A percentile compares a stretch with the other conserved stretches of the same genome.
These are phyloP conservation scores for Heliothis peltigera DNA, from an alignment of 2,888 invertebrate genomes.

Conservation along the genomic window DNA sequence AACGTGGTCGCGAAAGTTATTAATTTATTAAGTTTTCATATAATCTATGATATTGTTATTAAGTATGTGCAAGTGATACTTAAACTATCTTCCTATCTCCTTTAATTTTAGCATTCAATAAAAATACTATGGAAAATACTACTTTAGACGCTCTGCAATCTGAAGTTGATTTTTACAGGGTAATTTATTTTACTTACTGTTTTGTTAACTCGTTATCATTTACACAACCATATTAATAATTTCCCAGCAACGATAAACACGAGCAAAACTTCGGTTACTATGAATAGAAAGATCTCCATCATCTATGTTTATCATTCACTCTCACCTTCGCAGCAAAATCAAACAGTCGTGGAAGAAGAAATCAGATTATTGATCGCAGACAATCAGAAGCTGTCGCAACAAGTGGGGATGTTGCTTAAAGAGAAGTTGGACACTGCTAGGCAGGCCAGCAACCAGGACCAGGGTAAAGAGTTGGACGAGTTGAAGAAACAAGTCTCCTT, in stretches of 20 bases:
- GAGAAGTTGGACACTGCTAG: conserved; percentile 78
- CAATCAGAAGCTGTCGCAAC: conserved; percentile 84
- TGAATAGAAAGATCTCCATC: conserved; percentile 3
- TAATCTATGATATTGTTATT: conserved; percentile 48
- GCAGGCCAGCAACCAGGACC: conserved; percentile 64
- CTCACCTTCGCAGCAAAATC: conserved; percentile 78
- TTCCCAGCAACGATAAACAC: conserved; percentile 27
- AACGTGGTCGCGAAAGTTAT: conserved; percentile 43
- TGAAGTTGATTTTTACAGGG: conserved; percentile 88
- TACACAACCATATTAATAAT: background rate
- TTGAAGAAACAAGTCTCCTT: conserved; percentile 77
- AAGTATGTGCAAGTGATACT: conserved; percentile 9
- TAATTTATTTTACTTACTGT: conserved; percentile 57
- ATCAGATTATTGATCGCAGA: conserved; percentile 81
- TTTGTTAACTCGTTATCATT: background rate
- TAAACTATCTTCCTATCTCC: background rate
- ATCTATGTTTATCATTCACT: too few species aligned
- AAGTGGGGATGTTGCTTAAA: conserved; percentile 79
- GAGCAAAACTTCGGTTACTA: background rate
- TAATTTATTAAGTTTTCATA: conserved; percentile 53
- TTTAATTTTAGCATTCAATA: background rate
- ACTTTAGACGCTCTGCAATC: conserved; percentile 79
- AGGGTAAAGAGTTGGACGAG: conserved; percentile 77
- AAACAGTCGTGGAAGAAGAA: conserved; percentile 81
- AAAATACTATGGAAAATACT: conserved; percentile 68